phyloP scores from a whole-genome alignment of 2,888 invertebrate genomes.

The Calliphora vomitoria region DNA sequence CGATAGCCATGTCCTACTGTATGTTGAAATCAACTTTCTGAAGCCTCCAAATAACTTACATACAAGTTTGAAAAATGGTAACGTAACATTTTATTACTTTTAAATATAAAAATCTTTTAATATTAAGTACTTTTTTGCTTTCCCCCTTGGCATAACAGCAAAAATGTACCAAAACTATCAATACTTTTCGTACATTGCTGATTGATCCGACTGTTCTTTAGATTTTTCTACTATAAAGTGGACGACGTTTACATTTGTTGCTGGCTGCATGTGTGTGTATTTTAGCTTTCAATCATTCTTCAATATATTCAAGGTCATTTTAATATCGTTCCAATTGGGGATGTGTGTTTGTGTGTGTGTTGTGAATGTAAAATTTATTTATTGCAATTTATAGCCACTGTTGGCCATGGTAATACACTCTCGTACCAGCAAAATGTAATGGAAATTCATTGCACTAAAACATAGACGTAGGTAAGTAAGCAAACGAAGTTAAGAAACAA shows the following conservation, averaged over 20 bases:
- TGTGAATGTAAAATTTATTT: slow-evolving; percentile 64
- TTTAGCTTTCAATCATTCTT: slow-evolving; percentile 73
- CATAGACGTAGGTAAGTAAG: not conserved
- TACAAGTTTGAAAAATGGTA: too few species aligned
- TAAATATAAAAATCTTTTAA: too few species aligned
- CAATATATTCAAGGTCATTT: slow-evolving; percentile 74
- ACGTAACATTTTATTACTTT: too few species aligned
- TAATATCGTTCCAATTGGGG: slow-evolving; percentile 69
- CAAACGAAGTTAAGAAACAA: slow-evolving; percentile 25
- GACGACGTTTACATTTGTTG: not conserved
- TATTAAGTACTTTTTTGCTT: too few species aligned
- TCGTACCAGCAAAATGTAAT: slow-evolving; percentile 25
- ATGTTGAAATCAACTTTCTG: too few species aligned
- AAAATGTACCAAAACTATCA: too few species aligned
- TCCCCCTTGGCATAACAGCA: too few species aligned
- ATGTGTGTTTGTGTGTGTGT: slow-evolving; percentile 25
- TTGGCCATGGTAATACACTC: slow-evolving; percentile 45
- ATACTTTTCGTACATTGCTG: too few species aligned
- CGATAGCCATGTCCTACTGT: too few species aligned
- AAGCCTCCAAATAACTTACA: too few species aligned
- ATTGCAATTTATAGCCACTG: slow-evolving; percentile 60
- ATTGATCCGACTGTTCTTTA: not conserved
- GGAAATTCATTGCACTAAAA: slow-evolving; percentile 15
- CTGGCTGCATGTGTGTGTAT: slow-evolving; percentile 10
- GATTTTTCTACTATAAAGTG: not conserved